Evolutionary conservation across 2,113 vertebrate genomes (phyloP).

Genomic region (Zapus hudsonius): DNA sequence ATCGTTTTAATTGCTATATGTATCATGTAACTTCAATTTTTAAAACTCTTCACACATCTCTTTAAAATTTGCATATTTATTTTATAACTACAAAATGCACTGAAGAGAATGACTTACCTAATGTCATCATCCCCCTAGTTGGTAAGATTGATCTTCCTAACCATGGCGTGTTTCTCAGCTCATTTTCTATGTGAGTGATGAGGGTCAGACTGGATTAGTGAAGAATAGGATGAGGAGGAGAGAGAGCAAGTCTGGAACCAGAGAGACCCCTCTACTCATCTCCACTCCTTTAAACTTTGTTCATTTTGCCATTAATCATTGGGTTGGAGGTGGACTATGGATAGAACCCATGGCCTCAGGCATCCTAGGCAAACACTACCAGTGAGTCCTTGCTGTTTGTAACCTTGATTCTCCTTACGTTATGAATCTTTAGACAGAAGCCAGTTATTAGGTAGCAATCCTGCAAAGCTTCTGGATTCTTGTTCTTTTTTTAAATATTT

Average conservation of each 20-base stretch:
- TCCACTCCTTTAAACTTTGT: not conserved
- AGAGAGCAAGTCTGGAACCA: not conserved
- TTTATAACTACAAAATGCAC: not conserved
- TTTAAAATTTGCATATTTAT: conserved; percentile 2
- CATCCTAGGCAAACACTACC: not conserved
- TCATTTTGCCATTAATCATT: not conserved
- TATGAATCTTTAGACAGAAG: not conserved
- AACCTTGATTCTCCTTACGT: not conserved
- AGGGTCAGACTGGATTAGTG: not conserved
- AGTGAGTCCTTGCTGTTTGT: no score
- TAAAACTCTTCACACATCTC: not conserved
- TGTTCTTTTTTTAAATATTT: not conserved
- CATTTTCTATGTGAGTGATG: not conserved
- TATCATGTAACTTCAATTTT: not conserved
- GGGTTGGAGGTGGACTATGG: not conserved
- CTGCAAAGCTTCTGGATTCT: not conserved
- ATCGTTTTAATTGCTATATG: not conserved
- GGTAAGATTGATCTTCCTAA: not conserved
- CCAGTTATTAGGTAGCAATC: not conserved
- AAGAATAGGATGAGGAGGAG: not conserved
- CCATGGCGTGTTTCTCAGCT: not conserved
- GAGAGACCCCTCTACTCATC: not conserved
- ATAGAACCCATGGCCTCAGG: not conserved
- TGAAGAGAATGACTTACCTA: not conserved
- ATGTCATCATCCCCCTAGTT: not conserved